phyloP scores from a whole-genome alignment of 1,140 invertebrate species.

The Danaus melanippus region DNA sequence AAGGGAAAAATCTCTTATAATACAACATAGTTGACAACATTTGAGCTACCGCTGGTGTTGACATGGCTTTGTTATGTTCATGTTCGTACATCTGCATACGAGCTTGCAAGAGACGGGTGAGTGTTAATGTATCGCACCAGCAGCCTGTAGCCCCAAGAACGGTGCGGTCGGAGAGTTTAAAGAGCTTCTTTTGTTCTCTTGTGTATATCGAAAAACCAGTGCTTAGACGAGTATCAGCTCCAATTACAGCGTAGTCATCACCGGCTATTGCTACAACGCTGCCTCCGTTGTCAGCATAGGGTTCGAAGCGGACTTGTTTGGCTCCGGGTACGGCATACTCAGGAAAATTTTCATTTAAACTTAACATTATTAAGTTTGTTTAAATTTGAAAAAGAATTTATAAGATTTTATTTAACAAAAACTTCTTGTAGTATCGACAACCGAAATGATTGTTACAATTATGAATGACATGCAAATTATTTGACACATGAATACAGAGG shows the following conservation, averaged over 20 bases:
- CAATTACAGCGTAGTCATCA: constrained; percentile 88
- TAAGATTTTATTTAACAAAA: too few relatives aligned
- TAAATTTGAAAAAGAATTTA: too few relatives aligned
- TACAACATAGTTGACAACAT: constrained; percentile 97
- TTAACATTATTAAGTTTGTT: constrained; percentile 40
- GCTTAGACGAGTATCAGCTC: constrained; percentile 94
- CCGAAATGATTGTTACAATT: constrained; percentile 1
- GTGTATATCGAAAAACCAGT: constrained; percentile 92
- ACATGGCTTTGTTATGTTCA: constrained; percentile 95
- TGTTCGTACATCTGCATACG: constrained; percentile 96
- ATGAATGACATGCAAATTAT: constrained; percentile 21
- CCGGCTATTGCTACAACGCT: constrained; percentile 95
- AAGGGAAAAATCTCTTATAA: constrained; percentile 98
- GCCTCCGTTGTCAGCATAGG: constrained; percentile 85
- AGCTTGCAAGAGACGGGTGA: constrained; percentile 88
- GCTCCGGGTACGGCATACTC: constrained; percentile 77
- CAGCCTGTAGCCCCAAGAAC: constrained; percentile 94
- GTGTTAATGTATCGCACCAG: constrained; percentile 97
- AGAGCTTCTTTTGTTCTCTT: constrained; percentile 89
- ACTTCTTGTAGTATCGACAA: too few relatives aligned
- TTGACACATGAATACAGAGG: background rate
- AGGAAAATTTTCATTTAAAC: constrained; percentile 71
- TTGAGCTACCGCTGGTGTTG: constrained; percentile 92
- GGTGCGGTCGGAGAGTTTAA: constrained; percentile 84
- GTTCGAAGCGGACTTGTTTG: constrained; percentile 78